Percentiles rank a stretch among this genome's conserved stretches.
Evolutionary conservation across 2,113 vertebrate species (phyloP).

Genomic region (Rhagologus leucostigma): DNA sequence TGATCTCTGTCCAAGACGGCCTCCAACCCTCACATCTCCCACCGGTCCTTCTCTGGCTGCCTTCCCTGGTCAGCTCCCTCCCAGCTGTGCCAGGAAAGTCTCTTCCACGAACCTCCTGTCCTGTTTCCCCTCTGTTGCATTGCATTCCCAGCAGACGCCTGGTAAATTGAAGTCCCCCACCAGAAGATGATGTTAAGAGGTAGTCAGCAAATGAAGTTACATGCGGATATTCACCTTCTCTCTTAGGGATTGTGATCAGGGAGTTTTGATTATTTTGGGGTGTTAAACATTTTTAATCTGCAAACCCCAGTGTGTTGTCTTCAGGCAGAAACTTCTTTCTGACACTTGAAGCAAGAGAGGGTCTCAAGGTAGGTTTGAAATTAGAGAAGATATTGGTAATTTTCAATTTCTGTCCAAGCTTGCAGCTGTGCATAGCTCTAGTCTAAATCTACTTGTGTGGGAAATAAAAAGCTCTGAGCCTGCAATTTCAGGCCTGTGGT

Average conservation of each 20-base stretch:
- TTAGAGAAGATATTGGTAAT: not conserved
- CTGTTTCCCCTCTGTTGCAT: not conserved
- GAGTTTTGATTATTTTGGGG: not conserved
- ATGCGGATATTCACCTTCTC: not conserved
- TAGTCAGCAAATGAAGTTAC: not conserved
- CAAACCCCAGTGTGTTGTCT: not conserved
- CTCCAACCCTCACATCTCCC: not conserved
- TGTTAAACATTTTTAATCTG: not conserved
- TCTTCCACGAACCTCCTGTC: not conserved
- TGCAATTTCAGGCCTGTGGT: not conserved
- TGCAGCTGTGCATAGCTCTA: not conserved
- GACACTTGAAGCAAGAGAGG: not conserved
- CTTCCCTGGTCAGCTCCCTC: not conserved
- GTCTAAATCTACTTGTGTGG: not conserved
- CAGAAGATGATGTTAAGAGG: not conserved
- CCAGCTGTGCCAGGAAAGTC: not conserved
- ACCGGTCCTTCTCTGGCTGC: not conserved
- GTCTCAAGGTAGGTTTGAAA: not conserved
- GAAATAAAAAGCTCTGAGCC: not conserved
- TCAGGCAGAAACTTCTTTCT: not conserved
- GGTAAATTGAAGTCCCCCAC: not conserved
- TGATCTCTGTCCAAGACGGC: not conserved
- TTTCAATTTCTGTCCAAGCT: not conserved
- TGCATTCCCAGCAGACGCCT: not conserved
- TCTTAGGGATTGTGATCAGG: not conserved